Conservation (phyloP, 2,888 invertebrate species). For the Adelognathus sp. region DNA sequence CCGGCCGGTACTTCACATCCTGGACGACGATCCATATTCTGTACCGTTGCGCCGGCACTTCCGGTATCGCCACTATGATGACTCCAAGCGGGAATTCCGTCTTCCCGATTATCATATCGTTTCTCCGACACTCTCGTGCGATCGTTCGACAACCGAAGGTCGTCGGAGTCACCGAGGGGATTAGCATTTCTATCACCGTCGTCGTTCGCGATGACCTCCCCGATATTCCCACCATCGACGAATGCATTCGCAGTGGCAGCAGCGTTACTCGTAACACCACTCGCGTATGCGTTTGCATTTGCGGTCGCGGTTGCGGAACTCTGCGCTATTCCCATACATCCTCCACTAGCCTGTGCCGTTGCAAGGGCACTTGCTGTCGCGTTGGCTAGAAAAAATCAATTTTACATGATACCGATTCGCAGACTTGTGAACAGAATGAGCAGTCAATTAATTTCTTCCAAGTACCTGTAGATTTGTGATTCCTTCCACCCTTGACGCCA, state of each 20-base stretch:
- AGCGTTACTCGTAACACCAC: conserved; percentile 27
- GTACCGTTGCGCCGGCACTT: background rate
- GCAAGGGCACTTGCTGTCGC: conserved; percentile 41
- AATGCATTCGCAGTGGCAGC: conserved; percentile 41
- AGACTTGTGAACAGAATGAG: background rate
- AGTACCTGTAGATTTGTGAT: conserved; percentile 27
- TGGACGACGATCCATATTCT: background rate
- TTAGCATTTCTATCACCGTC: conserved; percentile 44
- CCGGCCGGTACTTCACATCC: background rate
- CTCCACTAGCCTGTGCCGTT: conserved; percentile 2
- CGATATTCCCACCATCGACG: conserved; percentile 23
- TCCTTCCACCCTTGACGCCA: conserved; percentile 46
- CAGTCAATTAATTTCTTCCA: background rate
- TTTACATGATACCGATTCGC: background rate
- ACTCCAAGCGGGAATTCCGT: conserved; percentile 17
- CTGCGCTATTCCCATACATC: conserved; percentile 21
- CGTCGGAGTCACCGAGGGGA: conserved; percentile 24
- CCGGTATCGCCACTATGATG: background rate
- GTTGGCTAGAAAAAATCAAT: conserved; percentile 2
- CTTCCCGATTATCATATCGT: conserved; percentile 24
- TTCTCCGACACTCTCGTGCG: conserved; percentile 29
- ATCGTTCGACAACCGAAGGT: conserved; percentile 34
- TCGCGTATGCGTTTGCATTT: conserved; percentile 11
- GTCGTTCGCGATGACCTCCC: conserved; percentile 24
- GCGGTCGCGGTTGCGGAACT: conserved; percentile 44